phyloP scores from a whole-genome alignment of 2,797 vertebrate species.

The Neosilurus mollespiculum region DNA sequence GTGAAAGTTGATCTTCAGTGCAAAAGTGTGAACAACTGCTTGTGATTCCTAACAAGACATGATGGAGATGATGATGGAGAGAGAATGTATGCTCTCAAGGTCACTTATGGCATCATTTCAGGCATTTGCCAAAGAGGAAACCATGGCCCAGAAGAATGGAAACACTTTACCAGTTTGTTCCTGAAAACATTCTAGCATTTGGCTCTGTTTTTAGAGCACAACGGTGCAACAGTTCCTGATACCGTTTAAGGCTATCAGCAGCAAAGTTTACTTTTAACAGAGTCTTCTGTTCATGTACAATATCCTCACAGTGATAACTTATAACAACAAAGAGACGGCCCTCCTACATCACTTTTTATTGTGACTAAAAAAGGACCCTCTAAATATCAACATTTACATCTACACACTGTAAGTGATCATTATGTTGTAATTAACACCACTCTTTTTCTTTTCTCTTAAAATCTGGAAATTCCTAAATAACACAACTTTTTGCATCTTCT shows the following conservation, averaged over 20 bases:
- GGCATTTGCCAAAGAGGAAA: not conserved
- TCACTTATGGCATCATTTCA: not conserved
- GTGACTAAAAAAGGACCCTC: not conserved
- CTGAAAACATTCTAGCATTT: not conserved
- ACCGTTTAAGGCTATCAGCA: not conserved
- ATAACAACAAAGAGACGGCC: not conserved
- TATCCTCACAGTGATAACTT: not conserved
- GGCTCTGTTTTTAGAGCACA: not conserved
- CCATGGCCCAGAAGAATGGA: not conserved
- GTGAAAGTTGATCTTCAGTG: slow-evolving; percentile 34
- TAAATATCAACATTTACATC: not conserved
- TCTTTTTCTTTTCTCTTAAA: not conserved
- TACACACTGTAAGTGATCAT: not conserved
- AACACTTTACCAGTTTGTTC: not conserved
- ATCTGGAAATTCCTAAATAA: not conserved
- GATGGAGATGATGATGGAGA: slow-evolving; percentile 14
- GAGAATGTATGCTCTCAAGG: not conserved
- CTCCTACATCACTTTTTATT: not conserved
- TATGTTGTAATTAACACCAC: not conserved
- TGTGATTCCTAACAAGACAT: slow-evolving; percentile 14
- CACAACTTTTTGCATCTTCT: not conserved
- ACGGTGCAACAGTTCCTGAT: not conserved
- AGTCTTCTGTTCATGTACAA: not conserved
- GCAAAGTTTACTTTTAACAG: not conserved
- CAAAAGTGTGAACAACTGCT: slow-evolving; percentile 45